Conservation (phyloP, 23 tunicate genomes). For the Halocynthia aurantium region DNA sequence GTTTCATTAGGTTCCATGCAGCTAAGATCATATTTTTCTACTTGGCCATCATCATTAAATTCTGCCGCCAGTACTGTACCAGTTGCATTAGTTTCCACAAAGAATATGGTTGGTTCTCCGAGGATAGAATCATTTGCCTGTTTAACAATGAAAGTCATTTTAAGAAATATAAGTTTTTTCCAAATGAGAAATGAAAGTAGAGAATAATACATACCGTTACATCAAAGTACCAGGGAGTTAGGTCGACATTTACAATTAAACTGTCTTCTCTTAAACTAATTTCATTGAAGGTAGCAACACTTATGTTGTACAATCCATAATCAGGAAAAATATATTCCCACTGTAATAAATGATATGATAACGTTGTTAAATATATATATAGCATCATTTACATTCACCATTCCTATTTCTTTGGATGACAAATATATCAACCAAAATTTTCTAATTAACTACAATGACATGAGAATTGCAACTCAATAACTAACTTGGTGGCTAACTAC, state of each 20-base stretch:
- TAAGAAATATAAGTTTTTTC: too few relatives aligned
- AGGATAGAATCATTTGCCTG: conserved; percentile 17
- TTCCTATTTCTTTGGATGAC: too few relatives aligned
- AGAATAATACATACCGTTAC: neutral
- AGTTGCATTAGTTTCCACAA: conserved; percentile 18
- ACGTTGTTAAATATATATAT: too few relatives aligned
- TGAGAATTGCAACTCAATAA: too few relatives aligned
- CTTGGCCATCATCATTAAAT: neutral
- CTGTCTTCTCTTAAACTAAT: neutral
- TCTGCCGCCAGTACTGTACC: neutral
- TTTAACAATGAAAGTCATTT: neutral
- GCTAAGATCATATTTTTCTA: conserved; percentile 10
- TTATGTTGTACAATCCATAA: neutral
- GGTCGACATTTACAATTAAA: neutral
- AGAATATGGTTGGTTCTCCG: conserved; percentile 18
- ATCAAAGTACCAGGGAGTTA: conserved; percentile 13
- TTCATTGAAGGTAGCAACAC: conserved; percentile 19
- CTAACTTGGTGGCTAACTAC: too few relatives aligned
- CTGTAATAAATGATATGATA: too few relatives aligned
- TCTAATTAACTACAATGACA: too few relatives aligned
- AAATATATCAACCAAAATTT: too few relatives aligned
- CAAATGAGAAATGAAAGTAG: neutral
- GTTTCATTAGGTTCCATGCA: conserved; percentile 1
- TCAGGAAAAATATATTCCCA: neutral
- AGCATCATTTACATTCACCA: too few relatives aligned